Percentiles rank a stretch among this genome's conserved stretches.
Evolutionary conservation across 2,797 vertebrate genomes (phyloP).

Genomic region (Champsocephalus gunnari): DNA sequence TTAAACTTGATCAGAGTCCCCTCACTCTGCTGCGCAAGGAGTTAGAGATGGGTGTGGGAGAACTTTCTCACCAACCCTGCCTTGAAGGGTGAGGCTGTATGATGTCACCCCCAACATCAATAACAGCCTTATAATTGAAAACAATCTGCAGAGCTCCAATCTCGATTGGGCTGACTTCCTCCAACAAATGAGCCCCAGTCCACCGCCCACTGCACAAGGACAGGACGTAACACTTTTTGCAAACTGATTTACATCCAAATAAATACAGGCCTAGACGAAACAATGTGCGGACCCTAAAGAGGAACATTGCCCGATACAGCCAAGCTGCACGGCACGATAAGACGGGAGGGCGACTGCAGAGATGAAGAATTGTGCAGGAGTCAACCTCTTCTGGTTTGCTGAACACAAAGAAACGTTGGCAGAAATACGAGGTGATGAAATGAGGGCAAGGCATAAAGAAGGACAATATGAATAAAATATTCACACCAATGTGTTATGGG

Average conservation of each 20-base stretch:
- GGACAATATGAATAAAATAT: slow-evolving; percentile 9
- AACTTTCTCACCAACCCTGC: slow-evolving; percentile 71
- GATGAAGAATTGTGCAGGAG: slow-evolving; percentile 64
- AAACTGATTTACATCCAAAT: slow-evolving; percentile 95
- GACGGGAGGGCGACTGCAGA: slow-evolving; percentile 70
- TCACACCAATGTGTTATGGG: neutral
- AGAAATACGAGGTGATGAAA: slow-evolving; percentile 35
- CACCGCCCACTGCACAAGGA: slow-evolving; percentile 85
- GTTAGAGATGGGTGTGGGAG: slow-evolving; percentile 53
- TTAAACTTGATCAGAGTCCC: slow-evolving; percentile 43
- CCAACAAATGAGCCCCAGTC: slow-evolving; percentile 72
- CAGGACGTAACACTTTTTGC: slow-evolving; percentile 94
- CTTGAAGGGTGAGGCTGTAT: slow-evolving; percentile 71
- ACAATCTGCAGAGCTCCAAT: slow-evolving; percentile 87
- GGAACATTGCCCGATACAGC: slow-evolving; percentile 85
- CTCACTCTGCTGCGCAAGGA: slow-evolving; percentile 72
- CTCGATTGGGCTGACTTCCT: slow-evolving; percentile 88
- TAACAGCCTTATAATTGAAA: slow-evolving; percentile 76
- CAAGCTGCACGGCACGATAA: slow-evolving; percentile 92
- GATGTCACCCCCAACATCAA: slow-evolving; percentile 81
- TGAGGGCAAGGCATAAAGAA: slow-evolving; percentile 16
- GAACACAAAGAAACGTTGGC: slow-evolving; percentile 40
- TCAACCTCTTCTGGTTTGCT: slow-evolving; percentile 45
- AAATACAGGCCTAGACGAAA: slow-evolving; percentile 91
- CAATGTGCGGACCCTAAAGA: slow-evolving; percentile 90